Conservation (phyloP, 2,797 vertebrate species). For the Chlorospingus semifuscus region DNA sequence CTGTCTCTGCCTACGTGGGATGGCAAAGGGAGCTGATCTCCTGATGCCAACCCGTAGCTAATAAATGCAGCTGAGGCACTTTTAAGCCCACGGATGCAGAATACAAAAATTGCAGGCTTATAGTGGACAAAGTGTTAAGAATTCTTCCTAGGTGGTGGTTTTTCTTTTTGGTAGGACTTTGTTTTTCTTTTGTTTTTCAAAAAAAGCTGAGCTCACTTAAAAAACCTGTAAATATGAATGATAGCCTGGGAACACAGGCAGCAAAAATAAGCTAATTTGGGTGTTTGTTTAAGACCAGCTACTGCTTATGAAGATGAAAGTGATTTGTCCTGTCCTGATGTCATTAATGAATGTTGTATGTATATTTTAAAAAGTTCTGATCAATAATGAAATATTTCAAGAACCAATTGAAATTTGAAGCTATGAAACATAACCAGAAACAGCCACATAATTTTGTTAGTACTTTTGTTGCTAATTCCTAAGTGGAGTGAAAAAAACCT, state of each 20-base stretch:
- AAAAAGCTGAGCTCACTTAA: neutral
- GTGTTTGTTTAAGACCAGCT: neutral
- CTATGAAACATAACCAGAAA: neutral
- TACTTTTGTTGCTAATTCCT: neutral
- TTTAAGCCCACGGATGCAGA: neutral
- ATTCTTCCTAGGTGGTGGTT: neutral
- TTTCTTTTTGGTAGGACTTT: neutral
- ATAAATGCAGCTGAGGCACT: neutral
- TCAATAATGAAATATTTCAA: conserved; percentile 25
- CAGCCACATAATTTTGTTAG: neutral
- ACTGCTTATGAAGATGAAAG: neutral
- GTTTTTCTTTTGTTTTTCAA: neutral
- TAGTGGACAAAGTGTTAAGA: neutral
- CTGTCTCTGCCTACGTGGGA: fast-evolving
- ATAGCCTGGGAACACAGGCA: neutral
- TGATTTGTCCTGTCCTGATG: neutral
- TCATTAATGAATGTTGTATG: neutral
- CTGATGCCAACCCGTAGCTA: neutral
- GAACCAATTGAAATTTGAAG: neutral
- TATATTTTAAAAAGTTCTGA: neutral
- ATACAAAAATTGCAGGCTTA: neutral
- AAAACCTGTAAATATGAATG: neutral
- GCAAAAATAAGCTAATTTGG: neutral
- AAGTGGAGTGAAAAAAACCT: neutral
- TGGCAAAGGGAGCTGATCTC: neutral